Evolutionary conservation across 2,888 invertebrate species (phyloP).

Genomic region (Zonitis immaculata): DNA sequence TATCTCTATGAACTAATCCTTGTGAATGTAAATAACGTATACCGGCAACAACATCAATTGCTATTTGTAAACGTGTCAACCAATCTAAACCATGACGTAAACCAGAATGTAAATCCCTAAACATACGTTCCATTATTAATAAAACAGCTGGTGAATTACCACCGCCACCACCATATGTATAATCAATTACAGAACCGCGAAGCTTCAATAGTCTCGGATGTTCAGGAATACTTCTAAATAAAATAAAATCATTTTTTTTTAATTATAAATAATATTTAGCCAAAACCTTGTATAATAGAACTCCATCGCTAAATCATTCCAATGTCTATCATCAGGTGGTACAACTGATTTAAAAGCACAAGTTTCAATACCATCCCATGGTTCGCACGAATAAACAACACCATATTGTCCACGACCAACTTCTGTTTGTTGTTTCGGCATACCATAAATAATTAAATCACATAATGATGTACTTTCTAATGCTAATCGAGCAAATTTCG

Average conservation of each 20-base stretch:
- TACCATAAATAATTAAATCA: slow-evolving; percentile 71
- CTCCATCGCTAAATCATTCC: slow-evolving; percentile 87
- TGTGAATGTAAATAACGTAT: slow-evolving; percentile 85
- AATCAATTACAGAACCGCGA: slow-evolving; percentile 76
- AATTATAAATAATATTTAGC: slow-evolving; percentile 34
- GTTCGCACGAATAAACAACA: slow-evolving; percentile 76
- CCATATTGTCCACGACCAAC: slow-evolving; percentile 84
- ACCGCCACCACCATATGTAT: slow-evolving; percentile 65
- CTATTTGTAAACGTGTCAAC: slow-evolving; percentile 62
- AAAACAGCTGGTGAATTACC: slow-evolving; percentile 69
- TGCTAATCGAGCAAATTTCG: slow-evolving; percentile 73
- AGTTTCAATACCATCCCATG: slow-evolving; percentile 69
- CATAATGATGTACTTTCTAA: slow-evolving; percentile 79
- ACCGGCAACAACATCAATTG: slow-evolving; percentile 80
- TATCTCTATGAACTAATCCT: slow-evolving; percentile 83
- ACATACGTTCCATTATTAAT: slow-evolving; percentile 71
- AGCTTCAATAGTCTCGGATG: slow-evolving; percentile 75
- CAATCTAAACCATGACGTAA: slow-evolving; percentile 63
- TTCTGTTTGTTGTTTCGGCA: slow-evolving; percentile 61
- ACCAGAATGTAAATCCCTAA: slow-evolving; percentile 75
- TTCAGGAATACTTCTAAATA: slow-evolving; percentile 67
- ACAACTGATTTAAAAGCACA: slow-evolving; percentile 85
- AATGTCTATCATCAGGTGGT: slow-evolving; percentile 83
- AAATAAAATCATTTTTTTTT: not conserved
- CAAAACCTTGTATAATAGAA: slow-evolving; percentile 76